Conservation (phyloP, 2,797 vertebrate species). For the Enteromius mattozi region DNA sequence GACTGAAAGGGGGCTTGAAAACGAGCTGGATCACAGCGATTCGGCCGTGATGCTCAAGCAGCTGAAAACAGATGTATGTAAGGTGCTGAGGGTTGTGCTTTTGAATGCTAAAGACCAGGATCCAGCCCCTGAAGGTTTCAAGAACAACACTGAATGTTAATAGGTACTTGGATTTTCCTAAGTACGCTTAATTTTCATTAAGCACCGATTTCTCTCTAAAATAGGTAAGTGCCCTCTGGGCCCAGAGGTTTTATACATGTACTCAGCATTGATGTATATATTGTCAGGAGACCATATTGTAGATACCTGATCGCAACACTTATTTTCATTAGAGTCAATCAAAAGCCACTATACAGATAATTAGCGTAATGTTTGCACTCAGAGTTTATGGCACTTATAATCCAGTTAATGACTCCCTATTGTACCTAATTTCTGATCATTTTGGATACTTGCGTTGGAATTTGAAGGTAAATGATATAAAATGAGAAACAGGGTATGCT, state of each 20-base stretch:
- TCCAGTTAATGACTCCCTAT: conserved; percentile 8
- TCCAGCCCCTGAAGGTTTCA: conserved; percentile 13
- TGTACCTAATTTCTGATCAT: conserved; percentile 11
- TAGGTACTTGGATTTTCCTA: conserved; percentile 27
- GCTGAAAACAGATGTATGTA: conserved; percentile 37
- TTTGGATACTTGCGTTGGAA: neutral
- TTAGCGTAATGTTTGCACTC: conserved; percentile 26
- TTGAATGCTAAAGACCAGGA: conserved; percentile 9
- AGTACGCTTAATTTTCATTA: conserved; percentile 43
- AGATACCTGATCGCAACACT: conserved; percentile 21
- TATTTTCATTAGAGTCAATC: conserved; percentile 28
- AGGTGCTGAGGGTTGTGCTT: conserved; percentile 20
- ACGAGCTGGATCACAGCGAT: conserved; percentile 6
- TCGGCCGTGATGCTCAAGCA: neutral
- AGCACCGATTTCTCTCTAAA: conserved; percentile 3
- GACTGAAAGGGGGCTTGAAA: conserved; percentile 51
- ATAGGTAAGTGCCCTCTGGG: neutral
- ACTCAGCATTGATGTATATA: conserved; percentile 15
- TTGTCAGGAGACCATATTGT: conserved; percentile 24
- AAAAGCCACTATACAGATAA: conserved; percentile 24
- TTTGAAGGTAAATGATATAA: conserved; percentile 12
- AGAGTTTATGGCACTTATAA: conserved; percentile 28
- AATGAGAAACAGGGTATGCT: neutral
- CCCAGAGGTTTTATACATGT: conserved; percentile 17
- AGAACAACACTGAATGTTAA: conserved; percentile 23